Evolutionary conservation across 1,140 invertebrate genomes (phyloP).

Genomic region (Drosophila busckii): DNA sequence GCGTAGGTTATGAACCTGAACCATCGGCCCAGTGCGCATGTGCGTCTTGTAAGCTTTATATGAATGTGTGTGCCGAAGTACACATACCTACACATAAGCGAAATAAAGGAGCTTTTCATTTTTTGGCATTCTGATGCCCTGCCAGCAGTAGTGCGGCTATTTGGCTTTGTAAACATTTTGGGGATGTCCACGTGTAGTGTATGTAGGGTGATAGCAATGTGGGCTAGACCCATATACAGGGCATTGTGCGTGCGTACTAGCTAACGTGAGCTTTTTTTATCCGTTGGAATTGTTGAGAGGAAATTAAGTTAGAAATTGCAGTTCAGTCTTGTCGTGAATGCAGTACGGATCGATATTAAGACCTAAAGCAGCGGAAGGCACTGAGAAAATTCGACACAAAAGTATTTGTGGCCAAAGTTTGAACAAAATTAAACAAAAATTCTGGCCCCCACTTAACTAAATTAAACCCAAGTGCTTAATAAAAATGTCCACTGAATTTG

Average conservation of each 20-base stretch:
- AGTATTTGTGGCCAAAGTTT: conserved; percentile 48
- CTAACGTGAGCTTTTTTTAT: conserved; percentile 65
- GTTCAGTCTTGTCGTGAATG: conserved; percentile 78
- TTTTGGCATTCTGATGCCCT: conserved; percentile 70
- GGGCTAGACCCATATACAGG: conserved; percentile 23
- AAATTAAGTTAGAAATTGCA: conserved; percentile 77
- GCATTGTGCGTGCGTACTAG: conserved; percentile 50
- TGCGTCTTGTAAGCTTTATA: conserved; percentile 46
- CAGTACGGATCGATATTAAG: conserved; percentile 77
- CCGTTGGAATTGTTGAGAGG: conserved; percentile 68
- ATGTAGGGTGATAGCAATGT: conserved; percentile 20
- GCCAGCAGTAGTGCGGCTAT: conserved; percentile 18
- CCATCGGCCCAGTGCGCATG: conserved; percentile 58
- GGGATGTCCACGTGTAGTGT: not conserved
- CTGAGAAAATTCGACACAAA: conserved; percentile 56
- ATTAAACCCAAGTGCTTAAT: conserved; percentile 2
- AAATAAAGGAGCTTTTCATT: conserved; percentile 69
- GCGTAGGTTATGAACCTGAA: conserved; percentile 78
- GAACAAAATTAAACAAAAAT: conserved; percentile 36
- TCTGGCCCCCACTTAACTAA: conserved; percentile 5
- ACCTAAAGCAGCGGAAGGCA: conserved; percentile 49
- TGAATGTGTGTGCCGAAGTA: conserved; percentile 12
- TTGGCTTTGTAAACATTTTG: conserved; percentile 32
- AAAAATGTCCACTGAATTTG: conserved; percentile 5
- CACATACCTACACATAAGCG: conserved; percentile 12